Evolutionary conservation across 2,888 invertebrate genomes (phyloP).

Genomic region (Hypselothyrea guttata): DNA sequence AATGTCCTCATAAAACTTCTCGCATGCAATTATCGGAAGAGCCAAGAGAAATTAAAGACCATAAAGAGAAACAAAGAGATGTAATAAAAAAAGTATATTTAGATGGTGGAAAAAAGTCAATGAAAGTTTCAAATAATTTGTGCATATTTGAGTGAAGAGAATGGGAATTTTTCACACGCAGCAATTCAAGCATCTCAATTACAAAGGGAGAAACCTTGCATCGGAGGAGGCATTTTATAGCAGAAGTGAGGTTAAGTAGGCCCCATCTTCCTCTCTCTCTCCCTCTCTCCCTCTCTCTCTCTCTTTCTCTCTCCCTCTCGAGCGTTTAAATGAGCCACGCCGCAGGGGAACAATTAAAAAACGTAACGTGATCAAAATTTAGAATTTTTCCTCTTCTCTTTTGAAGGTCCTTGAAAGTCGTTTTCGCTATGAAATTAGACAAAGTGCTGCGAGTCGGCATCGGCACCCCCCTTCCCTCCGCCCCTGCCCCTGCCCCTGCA

Average conservation of each 20-base stretch:
- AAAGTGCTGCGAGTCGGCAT: constrained; percentile 41
- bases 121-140: constrained; percentile 61
- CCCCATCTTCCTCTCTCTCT: too few species aligned
- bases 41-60: constrained; percentile 22
- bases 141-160: constrained; percentile 44
- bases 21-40: constrained; percentile 37
- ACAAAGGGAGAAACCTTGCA: constrained; percentile 24
- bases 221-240: not conserved
- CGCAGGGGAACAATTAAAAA: constrained; percentile 78
- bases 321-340: constrained; percentile 65
- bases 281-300: too few species aligned
- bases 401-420: constrained; percentile 68
- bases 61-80: constrained; percentile 16
- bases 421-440: constrained; percentile 67
- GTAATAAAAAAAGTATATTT: too few species aligned
- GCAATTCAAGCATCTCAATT: constrained; percentile 60
- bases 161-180: constrained; percentile 39
- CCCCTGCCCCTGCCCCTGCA: too few species aligned
- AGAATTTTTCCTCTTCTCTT: constrained; percentile 51
- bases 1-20: constrained; percentile 36
- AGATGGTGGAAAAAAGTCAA: constrained; percentile 43
- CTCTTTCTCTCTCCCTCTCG: too few species aligned
- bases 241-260: too few species aligned
- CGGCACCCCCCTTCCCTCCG: not conserved
- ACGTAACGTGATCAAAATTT: constrained; percentile 78